These are phyloP conservation scores for Agriopis aurantiaria DNA, from an alignment of 2,888 invertebrate genomes.

Conservation along the genomic window DNA sequence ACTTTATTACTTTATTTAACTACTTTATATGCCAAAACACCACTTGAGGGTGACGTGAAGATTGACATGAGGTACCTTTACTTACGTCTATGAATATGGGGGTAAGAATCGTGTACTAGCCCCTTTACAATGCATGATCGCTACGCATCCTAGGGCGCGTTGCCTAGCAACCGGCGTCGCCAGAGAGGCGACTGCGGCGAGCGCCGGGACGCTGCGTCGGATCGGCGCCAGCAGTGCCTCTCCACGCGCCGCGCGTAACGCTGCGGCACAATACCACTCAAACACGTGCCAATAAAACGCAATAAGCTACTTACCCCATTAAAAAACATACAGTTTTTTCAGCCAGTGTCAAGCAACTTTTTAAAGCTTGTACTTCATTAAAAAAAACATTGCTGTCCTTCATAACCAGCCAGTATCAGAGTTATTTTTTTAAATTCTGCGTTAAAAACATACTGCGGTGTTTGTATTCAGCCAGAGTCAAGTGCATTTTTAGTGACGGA, in stretches of 20 bases:
- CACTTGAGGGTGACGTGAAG: no score
- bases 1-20: no score
- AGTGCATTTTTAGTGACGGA: conserved; percentile 17
- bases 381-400: conserved; percentile 14
- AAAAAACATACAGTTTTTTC: conserved; percentile 3
- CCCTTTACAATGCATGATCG: conserved; percentile 30
- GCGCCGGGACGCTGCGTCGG: conserved; percentile 78
- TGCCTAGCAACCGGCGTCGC: conserved; percentile 81
- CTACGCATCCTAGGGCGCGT: conserved; percentile 53
- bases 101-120: background rate
- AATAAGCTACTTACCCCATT: background rate
- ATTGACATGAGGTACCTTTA: no score
- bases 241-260: conserved; percentile 61
- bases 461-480: conserved; percentile 8
- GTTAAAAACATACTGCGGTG: background rate
- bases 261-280: conserved; percentile 45
- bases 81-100: no score
- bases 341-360: conserved; percentile 5
- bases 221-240: conserved; percentile 64
- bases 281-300: conserved; percentile 24
- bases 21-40: no score
- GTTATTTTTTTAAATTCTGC: background rate
- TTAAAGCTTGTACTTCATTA: conserved; percentile 21
- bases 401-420: conserved; percentile 7
- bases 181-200: conserved; percentile 69